Base-by-base conservation (phyloP, 2,797 vertebrate species). In the Columba guinea region DNA sequence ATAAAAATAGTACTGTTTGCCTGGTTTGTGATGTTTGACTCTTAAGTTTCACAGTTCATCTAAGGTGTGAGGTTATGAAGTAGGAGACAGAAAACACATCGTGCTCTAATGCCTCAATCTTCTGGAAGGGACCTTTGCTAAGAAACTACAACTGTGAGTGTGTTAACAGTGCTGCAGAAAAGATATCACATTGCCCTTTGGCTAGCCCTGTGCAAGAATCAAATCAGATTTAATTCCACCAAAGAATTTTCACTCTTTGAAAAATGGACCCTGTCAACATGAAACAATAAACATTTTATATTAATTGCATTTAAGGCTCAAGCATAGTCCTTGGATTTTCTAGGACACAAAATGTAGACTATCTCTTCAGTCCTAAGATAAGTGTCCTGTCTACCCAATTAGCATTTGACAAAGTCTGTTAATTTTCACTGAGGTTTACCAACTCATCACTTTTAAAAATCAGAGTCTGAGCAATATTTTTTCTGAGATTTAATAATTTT, bases 21-120 rank as follows among this genome's bases (percentile, higher is more conserved):
- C 82, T 95, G 87, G 62, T 94, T 94, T 94, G 71, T 79, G 77
- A 26, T 86, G 60, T 84, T 93, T 84, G 84, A 78, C 84, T 67
- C 90, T 92, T 88, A 85, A 93, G 48, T 96, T 94, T 95, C 92
- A 86, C 62, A 78, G 93, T 87, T 95, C 93, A 94, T 94, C 87
- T 92, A 67, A 86, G 87, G 87, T 84, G 68, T 88, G 88, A 88
- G 75, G 70, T 93, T 89, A 82, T 81, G 73, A 93, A 92, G 79
- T 39, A 67, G 86, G 70, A 79, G 82, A 69, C 39, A 82, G 64
- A 90, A 84, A 80, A 46, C 1, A 6, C 79, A 51, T 87, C 67
- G 46, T 80, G 55, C 81, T 93, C 79, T 35, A 62, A 67, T 93
- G 88, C 85, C 70, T 96, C 70, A 32, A 27, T 95, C 93, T 95